These are phyloP conservation scores for Oxyteleia sp. DNA, from an alignment of 2,888 invertebrate genomes.

Conservation along the genomic window DNA sequence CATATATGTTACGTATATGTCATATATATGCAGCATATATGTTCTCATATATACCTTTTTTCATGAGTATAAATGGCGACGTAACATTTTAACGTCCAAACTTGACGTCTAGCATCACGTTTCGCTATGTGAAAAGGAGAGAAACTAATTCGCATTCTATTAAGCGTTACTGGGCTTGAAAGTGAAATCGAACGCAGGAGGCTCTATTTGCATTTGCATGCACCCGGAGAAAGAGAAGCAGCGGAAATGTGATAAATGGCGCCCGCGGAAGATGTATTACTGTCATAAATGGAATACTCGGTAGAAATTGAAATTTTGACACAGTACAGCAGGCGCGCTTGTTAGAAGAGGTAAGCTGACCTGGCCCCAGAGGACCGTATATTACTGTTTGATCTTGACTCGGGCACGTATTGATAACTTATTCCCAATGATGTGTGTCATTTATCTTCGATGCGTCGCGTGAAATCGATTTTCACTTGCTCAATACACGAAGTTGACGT, in stretches of 20 bases:
- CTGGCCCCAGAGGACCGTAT: slow-evolving; percentile 76
- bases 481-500: slow-evolving; percentile 47
- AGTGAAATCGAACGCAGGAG: slow-evolving; percentile 55
- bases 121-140: slow-evolving; percentile 1
- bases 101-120: background rate
- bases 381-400: slow-evolving; percentile 71
- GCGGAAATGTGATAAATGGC: slow-evolving; percentile 78
- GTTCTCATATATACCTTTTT: too few relatives aligned
- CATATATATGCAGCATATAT: too few relatives aligned
- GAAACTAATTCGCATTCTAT: slow-evolving; percentile 45
- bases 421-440: slow-evolving; percentile 81
- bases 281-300: slow-evolving; percentile 81
- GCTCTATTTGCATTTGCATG: slow-evolving; percentile 46
- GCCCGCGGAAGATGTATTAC: slow-evolving; percentile 79
- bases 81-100: too few relatives aligned
- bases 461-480: slow-evolving; percentile 75
- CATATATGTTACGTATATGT: too few relatives aligned
- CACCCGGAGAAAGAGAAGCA: slow-evolving; percentile 35
- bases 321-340: slow-evolving; percentile 72
- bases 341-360: slow-evolving; percentile 57
- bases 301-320: slow-evolving; percentile 86
- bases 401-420: slow-evolving; percentile 80
- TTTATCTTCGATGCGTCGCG: slow-evolving; percentile 77
- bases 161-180: slow-evolving; percentile 29
- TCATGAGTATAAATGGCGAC: too few relatives aligned